These are phyloP conservation scores for Poecilia gillii DNA, from an alignment of 2,797 vertebrate genomes.

Conservation along the genomic window DNA sequence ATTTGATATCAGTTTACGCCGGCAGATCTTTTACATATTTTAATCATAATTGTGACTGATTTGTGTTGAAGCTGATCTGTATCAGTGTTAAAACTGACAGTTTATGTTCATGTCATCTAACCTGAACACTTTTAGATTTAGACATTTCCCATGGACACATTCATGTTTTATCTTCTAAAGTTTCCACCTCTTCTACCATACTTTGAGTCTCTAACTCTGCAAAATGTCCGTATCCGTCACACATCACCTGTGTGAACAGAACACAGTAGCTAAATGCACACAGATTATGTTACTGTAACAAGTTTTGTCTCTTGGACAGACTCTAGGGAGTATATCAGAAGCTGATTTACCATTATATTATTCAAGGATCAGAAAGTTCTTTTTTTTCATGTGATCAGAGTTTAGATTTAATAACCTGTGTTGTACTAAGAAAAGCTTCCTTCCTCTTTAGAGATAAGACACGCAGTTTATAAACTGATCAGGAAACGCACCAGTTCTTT, in stretches of 20 bases:
- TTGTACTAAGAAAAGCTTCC: background rate
- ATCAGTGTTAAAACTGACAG: background rate
- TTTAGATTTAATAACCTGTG: background rate
- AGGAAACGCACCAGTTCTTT: slow-evolving; percentile 27
- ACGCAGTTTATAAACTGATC: background rate
- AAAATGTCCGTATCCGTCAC: background rate
- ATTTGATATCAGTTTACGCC: background rate
- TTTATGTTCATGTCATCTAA: background rate
- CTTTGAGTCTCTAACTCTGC: background rate
- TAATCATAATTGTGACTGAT: background rate
- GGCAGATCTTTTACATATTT: background rate
- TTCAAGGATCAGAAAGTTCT: background rate
- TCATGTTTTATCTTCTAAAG: background rate
- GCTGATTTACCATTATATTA: background rate
- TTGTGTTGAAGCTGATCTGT: background rate
- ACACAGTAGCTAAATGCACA: background rate
- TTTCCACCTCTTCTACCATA: background rate
- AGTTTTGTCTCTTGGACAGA: background rate
- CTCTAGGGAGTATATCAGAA: background rate
- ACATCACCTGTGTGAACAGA: background rate
- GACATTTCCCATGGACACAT: background rate
- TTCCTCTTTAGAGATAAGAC: background rate
- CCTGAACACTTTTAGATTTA: background rate
- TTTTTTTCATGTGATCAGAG: background rate
- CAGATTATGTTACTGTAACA: background rate